phyloP scores from a whole-genome alignment of 1,140 invertebrate species.

The Halictus rubicundus region DNA sequence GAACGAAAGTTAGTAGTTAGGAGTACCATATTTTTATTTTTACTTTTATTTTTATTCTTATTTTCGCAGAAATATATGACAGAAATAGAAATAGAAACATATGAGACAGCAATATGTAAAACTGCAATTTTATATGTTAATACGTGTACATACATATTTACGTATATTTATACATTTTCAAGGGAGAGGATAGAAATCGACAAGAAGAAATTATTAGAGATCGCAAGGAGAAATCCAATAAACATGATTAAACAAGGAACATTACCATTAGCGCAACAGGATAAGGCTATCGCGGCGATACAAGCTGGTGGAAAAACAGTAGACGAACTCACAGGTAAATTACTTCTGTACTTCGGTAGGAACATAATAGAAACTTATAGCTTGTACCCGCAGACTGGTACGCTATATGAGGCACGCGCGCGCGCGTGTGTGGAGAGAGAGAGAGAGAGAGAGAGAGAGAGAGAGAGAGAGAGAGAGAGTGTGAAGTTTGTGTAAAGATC shows the following conservation, averaged over 20 bases:
- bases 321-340: constrained; percentile 90
- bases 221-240: constrained; percentile 93
- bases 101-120: too few relatives aligned
- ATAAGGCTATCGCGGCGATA: constrained; percentile 90
- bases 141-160: neutral
- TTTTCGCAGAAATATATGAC: too few relatives aligned
- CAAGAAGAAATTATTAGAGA: constrained; percentile 95
- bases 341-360: constrained; percentile 11
- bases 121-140: too few relatives aligned
- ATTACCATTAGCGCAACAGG: constrained; percentile 87
- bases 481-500: too few relatives aligned
- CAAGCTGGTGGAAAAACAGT: constrained; percentile 95
- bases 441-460: too few relatives aligned
- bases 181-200: constrained; percentile 87
- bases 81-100: too few relatives aligned
- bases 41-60: too few relatives aligned
- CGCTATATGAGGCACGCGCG: too few relatives aligned
- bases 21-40: too few relatives aligned
- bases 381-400: too few relatives aligned
- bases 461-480: too few relatives aligned
- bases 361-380: neutral
- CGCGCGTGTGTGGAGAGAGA: too few relatives aligned
- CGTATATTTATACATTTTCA: constrained; percentile 49
- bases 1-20: constrained; percentile 74
- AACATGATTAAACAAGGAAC: constrained; percentile 91